A percentile compares a stretch with the other conserved stretches of the same genome.
phyloP scores from a whole-genome alignment of 2,888 invertebrate genomes.

The Agrotis segetum region DNA sequence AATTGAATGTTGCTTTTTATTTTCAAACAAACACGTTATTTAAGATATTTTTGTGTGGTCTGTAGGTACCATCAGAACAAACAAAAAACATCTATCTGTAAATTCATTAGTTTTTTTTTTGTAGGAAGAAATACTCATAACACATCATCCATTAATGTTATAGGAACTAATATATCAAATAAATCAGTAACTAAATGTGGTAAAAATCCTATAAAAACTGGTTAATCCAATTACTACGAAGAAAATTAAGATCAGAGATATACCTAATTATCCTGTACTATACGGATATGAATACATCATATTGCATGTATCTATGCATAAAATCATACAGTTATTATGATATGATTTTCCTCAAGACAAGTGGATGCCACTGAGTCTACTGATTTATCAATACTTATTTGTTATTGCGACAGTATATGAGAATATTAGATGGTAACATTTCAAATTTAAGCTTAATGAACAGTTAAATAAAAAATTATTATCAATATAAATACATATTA shows the following conservation, averaged over 20 bases:
- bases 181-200: neutral
- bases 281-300: no score
- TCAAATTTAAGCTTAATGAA: neutral
- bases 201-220: slow-evolving; percentile 36
- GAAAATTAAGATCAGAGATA: slow-evolving; percentile 18
- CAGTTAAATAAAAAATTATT: neutral
- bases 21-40: neutral
- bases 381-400: slow-evolving; percentile 7
- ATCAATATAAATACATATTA: slow-evolving; percentile 2
- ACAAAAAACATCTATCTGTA: neutral
- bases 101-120: neutral
- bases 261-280: slow-evolving; percentile 16
- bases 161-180: neutral
- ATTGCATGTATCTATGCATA: neutral
- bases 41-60: no score
- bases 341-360: slow-evolving; percentile 38
- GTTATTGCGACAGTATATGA: neutral
- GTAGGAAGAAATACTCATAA: neutral
- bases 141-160: no score
- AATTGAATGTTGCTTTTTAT: neutral
- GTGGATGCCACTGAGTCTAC: neutral
- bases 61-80: no score
- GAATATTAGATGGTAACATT: neutral
- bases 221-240: slow-evolving; percentile 6
- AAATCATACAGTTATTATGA: slow-evolving; percentile 17